These are phyloP conservation scores for Athene noctua DNA, from an alignment of 2,113 vertebrate species.

Conservation along the genomic window DNA sequence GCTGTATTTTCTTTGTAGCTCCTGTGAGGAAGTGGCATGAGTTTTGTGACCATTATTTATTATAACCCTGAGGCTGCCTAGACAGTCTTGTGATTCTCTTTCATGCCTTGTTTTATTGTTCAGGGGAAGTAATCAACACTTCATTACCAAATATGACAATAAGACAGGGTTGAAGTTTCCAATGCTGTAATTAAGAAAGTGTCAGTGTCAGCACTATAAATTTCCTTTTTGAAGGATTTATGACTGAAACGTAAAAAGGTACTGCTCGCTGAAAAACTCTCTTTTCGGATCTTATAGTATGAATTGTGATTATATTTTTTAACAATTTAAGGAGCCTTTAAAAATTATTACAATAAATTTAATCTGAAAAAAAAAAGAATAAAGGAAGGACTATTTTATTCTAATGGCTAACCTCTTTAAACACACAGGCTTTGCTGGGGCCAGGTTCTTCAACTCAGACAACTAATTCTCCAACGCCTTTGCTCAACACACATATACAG, in stretches of 20 bases:
- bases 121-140: neutral
- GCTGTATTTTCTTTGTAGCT: neutral
- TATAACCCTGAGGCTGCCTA: neutral
- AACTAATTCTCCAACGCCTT: neutral
- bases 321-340: neutral
- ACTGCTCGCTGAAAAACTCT: neutral
- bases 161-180: neutral
- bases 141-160: neutral
- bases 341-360: neutral
- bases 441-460: neutral
- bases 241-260: neutral
- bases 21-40: neutral
- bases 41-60: constrained; percentile 16
- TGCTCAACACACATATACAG: neutral
- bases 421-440: neutral
- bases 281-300: neutral
- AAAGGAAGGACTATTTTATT: neutral
- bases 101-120: neutral
- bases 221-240: neutral
- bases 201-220: neutral
- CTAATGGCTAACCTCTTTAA: neutral
- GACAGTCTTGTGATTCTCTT: neutral
- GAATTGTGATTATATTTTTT: neutral
- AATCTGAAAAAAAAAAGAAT: neutral
- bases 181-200: neutral